These are phyloP conservation scores for Heliocidaris tuberculata DNA, from an alignment of 35 echinoderm and acorn worm genomes.

Conservation along the genomic window DNA sequence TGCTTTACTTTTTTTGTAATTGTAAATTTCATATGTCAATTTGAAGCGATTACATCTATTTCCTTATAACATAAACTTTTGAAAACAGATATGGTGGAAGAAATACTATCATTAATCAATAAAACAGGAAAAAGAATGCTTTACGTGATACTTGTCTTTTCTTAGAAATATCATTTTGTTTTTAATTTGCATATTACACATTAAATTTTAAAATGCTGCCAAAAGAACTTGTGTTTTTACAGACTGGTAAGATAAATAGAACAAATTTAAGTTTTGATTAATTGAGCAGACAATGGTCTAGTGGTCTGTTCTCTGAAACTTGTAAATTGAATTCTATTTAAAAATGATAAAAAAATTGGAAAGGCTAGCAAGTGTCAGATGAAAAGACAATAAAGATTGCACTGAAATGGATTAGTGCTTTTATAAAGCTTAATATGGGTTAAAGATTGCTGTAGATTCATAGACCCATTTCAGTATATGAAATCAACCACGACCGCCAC, in stretches of 20 bases:
- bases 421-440: neutral
- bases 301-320: neutral
- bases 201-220: neutral
- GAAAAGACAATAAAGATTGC: neutral
- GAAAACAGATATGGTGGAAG: no score
- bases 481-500: conserved; percentile 15
- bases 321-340: neutral
- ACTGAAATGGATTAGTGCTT: conserved; percentile 2
- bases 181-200: neutral
- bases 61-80: no score
- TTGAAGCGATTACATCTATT: no score
- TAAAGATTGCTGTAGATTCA: neutral
- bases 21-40: no score
- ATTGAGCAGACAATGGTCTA: neutral
- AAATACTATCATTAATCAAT: no score
- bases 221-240: neutral
- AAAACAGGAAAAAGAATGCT: no score
- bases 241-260: neutral
- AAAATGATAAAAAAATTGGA: neutral
- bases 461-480: neutral
- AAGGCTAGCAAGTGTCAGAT: neutral
- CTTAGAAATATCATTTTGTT: neutral
- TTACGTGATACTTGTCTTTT: neutral
- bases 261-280: neutral
- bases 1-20: no score